A percentile compares a stretch with the other conserved stretches of the same genome.
Evolutionary conservation across 35 echinoderm and acorn worm genomes (phyloP).

Genomic region (Hemicentrotus pulcherrimus): DNA sequence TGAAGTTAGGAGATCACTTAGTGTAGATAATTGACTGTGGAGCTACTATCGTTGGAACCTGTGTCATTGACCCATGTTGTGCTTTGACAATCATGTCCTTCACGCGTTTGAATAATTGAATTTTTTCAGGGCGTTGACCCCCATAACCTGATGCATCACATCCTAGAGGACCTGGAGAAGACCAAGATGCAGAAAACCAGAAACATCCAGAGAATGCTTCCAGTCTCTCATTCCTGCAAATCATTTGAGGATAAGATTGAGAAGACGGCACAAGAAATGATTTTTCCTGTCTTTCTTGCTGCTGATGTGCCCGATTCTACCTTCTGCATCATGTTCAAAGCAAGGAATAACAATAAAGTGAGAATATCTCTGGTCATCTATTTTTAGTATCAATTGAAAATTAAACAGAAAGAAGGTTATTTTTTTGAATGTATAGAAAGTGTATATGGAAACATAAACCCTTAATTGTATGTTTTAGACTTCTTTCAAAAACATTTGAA

Average conservation of each 20-base stretch:
- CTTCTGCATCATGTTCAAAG: conserved; percentile 70
- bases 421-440: too few species aligned
- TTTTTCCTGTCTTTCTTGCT: conserved; percentile 73
- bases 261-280: conserved; percentile 58
- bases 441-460: too few species aligned
- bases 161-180: conserved; percentile 63
- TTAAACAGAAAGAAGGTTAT: too few species aligned
- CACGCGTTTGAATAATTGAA: too few species aligned
- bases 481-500: too few species aligned
- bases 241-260: conserved; percentile 71
- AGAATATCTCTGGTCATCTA: neutral
- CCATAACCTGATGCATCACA: conserved; percentile 64
- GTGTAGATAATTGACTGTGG: too few species aligned
- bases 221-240: conserved; percentile 69
- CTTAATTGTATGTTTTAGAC: too few species aligned
- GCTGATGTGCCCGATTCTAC: conserved; percentile 47
- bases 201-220: conserved; percentile 76
- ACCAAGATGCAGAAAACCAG: conserved; percentile 59
- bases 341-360: conserved; percentile 73
- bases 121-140: conserved; percentile 50
- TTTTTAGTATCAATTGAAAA: neutral
- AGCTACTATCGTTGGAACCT: too few species aligned
- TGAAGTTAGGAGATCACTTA: too few species aligned
- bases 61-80: too few species aligned
- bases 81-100: too few species aligned